Evolutionary conservation across 1,140 invertebrate genomes (phyloP).

Genomic region (Eufriesea mexicana): DNA sequence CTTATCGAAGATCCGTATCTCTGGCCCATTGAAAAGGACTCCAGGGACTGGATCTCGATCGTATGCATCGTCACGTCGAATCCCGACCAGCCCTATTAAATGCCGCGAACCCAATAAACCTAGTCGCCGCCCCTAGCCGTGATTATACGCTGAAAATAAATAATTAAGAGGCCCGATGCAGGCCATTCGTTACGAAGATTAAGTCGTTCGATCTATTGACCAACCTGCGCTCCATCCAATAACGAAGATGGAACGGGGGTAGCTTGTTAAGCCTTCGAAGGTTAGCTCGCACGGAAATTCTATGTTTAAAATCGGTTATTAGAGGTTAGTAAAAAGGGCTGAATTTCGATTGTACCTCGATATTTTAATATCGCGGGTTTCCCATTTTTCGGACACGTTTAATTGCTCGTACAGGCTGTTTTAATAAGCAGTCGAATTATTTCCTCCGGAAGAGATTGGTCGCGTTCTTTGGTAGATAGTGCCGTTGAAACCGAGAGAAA

Average conservation of each 20-base stretch:
- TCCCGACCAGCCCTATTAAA: conserved; percentile 35
- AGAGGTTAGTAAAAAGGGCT: background rate
- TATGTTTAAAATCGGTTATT: too few species aligned
- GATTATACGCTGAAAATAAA: conserved; percentile 64
- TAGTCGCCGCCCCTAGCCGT: background rate
- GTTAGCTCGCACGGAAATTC: too few species aligned
- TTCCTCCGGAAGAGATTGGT: too few species aligned
- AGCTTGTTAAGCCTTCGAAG: background rate
- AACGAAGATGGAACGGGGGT: background rate
- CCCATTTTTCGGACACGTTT: too few species aligned
- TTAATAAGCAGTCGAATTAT: too few species aligned
- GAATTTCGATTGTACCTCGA: background rate
- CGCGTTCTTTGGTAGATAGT: too few species aligned
- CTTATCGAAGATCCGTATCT: conserved; percentile 60
- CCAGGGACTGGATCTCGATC: conserved; percentile 5
- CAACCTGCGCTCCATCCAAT: conserved; percentile 31
- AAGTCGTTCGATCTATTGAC: conserved; percentile 42
- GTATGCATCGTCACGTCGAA: conserved; percentile 61
- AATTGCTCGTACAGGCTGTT: too few species aligned
- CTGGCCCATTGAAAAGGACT: conserved; percentile 38
- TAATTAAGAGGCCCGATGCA: conserved; percentile 65
- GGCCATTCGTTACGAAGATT: conserved; percentile 73
- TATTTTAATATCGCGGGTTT: too few species aligned
- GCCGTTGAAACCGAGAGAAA: too few species aligned
- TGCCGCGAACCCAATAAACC: background rate